Evolutionary conservation across 2,797 vertebrate species (phyloP).

Genomic region (Mionectes olivaceus): DNA sequence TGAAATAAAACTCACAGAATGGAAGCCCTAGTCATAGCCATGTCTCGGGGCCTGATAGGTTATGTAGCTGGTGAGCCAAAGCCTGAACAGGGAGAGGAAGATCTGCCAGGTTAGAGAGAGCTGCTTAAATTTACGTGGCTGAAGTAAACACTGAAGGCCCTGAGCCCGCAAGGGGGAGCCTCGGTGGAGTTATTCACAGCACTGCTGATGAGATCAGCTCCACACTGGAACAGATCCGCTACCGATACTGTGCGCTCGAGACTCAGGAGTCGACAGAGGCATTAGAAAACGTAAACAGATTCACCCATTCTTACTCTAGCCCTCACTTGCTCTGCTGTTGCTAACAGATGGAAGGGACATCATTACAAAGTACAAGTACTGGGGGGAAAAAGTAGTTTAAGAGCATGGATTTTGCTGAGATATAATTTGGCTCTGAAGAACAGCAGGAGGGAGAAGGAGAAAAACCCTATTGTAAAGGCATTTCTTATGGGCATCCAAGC

Average conservation of each 20-base stretch:
- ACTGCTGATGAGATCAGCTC: background rate
- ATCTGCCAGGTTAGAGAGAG: background rate
- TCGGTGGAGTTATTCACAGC: background rate
- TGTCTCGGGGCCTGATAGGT: background rate
- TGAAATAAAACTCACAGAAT: background rate
- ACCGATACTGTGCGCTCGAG: accelerated
- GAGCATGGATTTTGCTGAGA: background rate
- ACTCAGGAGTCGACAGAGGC: background rate
- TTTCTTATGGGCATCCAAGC: background rate
- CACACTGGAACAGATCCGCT: background rate
- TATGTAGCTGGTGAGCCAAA: background rate
- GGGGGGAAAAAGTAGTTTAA: background rate
- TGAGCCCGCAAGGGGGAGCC: background rate
- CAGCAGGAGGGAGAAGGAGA: background rate
- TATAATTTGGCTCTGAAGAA: background rate
- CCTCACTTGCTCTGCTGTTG: background rate
- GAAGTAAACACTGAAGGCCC: background rate
- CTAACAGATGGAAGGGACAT: background rate
- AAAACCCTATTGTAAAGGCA: background rate
- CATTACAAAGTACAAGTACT: background rate
- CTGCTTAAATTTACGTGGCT: background rate
- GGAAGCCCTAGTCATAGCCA: background rate
- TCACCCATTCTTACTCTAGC: background rate
- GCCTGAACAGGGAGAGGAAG: background rate
- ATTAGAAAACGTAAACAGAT: background rate